Base-by-base conservation (phyloP, 2,888 invertebrate species). In the Prenolepis imparis region DNA sequence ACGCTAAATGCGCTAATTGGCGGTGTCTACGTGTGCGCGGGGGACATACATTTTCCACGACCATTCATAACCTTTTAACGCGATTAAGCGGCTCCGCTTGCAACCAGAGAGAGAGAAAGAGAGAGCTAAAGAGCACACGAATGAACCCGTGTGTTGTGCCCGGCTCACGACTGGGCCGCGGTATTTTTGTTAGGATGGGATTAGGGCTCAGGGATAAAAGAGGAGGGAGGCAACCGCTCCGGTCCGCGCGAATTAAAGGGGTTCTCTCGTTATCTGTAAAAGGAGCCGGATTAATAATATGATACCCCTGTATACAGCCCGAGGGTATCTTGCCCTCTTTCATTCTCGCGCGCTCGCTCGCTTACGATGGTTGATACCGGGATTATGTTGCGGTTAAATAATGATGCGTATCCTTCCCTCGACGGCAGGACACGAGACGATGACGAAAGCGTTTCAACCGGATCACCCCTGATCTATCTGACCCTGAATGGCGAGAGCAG, bases 161-260 rank as follows among this genome's bases (percentile, higher is more conserved):
- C 78, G 84, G 61, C 73, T 44, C 77, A 81, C 72, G 82, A 85
- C 77, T 48, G 82, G 57, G 72, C 67, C 70, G 84, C 88, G 48
- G 90, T 91, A 91, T 92, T 92, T 92, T 92, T 91, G 90, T 92
- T 92, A 91, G 90, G 44, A 87, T 52, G 86, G 91, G 90, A 92
- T 92, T 92, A 92, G 89, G 85, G 72, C 78, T 85, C 86, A 77
- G 67, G 72, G 64, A 73, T 41, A 24, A n/a, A 68, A 64, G 64
- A 57, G 68, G 64, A 57, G 68, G 11, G 63, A n/a, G 52, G 55
- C 63, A 39, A 57, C 61, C n/a, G 32, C 32, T 12, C 18, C 21
- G 41, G 57, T 55, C 44, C 59, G 48, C 15, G 85, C 83, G 89
- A 91, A 90, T 89, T 91, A 91, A 91, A 91, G 86, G 90, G 86